Percentiles rank a stretch among this genome's conserved stretches.
Conservation (phyloP, 2,113 vertebrate species). For the Actenoides hombroni region DNA sequence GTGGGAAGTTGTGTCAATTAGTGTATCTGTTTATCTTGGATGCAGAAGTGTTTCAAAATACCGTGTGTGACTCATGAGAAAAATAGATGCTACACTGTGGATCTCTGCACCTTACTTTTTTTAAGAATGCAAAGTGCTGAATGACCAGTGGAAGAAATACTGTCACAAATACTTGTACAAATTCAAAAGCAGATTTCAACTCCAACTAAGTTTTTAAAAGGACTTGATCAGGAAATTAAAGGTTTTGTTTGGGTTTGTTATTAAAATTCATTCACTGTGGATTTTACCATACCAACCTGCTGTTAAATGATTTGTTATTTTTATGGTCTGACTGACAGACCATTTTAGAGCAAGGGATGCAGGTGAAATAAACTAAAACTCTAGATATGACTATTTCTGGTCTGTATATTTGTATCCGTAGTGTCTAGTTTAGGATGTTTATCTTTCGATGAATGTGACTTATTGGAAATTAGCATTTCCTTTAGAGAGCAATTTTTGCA, state of each 20-base stretch:
- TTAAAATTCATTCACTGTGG: background rate
- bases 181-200: background rate
- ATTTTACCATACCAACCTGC: background rate
- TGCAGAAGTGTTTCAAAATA: background rate
- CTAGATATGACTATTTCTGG: background rate
- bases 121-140: background rate
- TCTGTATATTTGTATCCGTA: background rate
- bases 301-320: background rate
- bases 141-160: background rate
- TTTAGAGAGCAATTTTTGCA: constrained; percentile 31
- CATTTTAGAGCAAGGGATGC: background rate
- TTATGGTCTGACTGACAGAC: background rate
- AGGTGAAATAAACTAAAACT: background rate
- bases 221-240: background rate
- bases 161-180: background rate
- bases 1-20: background rate
- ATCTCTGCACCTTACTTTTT: background rate
- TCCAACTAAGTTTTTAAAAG: background rate
- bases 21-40: background rate
- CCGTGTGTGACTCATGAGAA: background rate
- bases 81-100: background rate
- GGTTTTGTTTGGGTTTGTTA: background rate
- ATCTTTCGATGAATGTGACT: background rate
- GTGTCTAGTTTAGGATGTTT: background rate
- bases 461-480: constrained; percentile 43